Base-by-base conservation (phyloP, 2,888 invertebrate species). In the Clivina fossor region DNA sequence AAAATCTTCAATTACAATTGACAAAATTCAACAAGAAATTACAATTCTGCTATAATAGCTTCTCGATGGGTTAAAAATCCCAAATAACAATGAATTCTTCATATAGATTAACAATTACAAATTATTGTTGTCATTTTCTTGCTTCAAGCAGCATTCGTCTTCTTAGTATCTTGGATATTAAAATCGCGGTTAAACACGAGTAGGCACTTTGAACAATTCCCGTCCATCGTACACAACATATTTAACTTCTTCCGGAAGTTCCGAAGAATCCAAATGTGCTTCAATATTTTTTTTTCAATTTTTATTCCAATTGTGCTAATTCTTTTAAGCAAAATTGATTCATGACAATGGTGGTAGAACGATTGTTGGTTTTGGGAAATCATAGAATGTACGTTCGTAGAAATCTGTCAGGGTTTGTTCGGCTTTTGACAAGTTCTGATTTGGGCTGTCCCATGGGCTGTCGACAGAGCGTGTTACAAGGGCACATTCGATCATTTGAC, bases 341-440 rank as follows among this genome's bases (percentile, higher is more conserved):
- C 55, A 55, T 32, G 55, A 40, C 7, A 55, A 24, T 28, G 55
- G 55, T 16, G 86, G 86, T 44, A 86, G 70, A 69, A 83, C 80
- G 60, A 86, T 78, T 53, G 86, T 79, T 57, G 85, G 85, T 61
- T 80, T 76, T 60, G 82, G 80, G 26, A 79, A 77, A 64, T 79
- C 78, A 60, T 81, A 83, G 78, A 84, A 80, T 57, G 80, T 81
- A 58, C 78, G 77, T 66, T 86, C 85, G 65, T 86, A 86, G 68
- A 83, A 81, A 61, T 85, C 83, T 19, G 85, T 79, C 62, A 86
- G 66, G 44, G 78, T 76, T 65, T 79, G 81, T 66, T 86, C 86
- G 0, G 80, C 71, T 20, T 81, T 80, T 0, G 83, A 80, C 40
- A 85, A 71, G 9, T 74, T 68, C 55, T 81, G 75, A 55, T 75